Base-by-base conservation (phyloP, 2,797 vertebrate genomes). In the Sebastes elongatus region DNA sequence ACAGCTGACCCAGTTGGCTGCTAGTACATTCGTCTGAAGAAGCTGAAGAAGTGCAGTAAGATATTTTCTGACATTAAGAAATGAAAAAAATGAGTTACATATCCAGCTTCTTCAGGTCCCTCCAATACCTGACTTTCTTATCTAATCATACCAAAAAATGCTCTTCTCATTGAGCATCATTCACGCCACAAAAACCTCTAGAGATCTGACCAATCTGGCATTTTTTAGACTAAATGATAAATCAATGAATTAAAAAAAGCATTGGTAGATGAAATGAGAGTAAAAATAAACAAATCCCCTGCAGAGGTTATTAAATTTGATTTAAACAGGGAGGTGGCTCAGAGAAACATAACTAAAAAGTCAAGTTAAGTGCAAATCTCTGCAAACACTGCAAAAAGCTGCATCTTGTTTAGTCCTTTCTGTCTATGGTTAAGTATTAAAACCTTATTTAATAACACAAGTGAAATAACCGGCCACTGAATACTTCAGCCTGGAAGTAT, bases 1-100 rank as follows among this genome's bases (percentile, higher is more conserved):
- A 57, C 35, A 42, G 68, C 70, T 77, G 82, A 85, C 80, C 83
- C 61, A 78, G 30, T 60, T 78, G 56, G 46, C 53, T 46, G 14
- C 38, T 1, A 52, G 6, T 1, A 22, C 20, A 16, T 3, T 35
- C 4, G 14, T 27, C 33, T 18, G 25, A 60, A 6, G 1, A 60
- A 65, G 6, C 28, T 27, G 10, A 49, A 74, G 42, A 60, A 8
- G 18, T 42, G 32, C 13, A 32, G 23, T 28, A 8, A 28, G 11
- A 57, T 7, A 67, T 38, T 42, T 49, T 8, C 46, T 32, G 13
- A 25, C 59, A 38, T 6, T 18, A 22, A 14, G 18, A 16, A 35
- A 10, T 2, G 30, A 30, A 30, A 25, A 27, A 10, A 32, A 68
- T 49, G 3, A 8, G 46, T 20, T 49, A 49, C 46, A 49, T 49